Conservation (phyloP, 1,140 invertebrate species). For the Micrasema longulum region DNA sequence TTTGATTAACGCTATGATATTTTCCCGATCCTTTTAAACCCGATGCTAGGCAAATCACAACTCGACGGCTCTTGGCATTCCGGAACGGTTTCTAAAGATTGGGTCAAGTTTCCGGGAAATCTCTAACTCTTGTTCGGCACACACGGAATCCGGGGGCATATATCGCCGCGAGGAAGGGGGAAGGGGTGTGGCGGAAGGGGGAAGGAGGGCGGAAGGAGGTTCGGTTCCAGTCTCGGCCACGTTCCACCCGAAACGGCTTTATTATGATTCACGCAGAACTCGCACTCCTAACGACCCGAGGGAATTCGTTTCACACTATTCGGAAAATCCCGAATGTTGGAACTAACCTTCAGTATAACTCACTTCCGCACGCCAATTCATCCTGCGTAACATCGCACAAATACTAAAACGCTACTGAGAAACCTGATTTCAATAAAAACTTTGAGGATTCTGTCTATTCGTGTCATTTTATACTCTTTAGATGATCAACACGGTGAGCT, state of each 20-base stretch:
- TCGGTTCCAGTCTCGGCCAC: constrained; percentile 40
- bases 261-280: constrained; percentile 54
- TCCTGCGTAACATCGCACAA: too few relatives aligned
- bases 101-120: constrained; percentile 6
- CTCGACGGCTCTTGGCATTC: constrained; percentile 9
- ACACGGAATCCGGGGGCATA: not conserved
- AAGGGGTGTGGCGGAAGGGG: not conserved
- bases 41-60: constrained; percentile 17
- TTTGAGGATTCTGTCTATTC: too few relatives aligned
- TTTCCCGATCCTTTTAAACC: too few relatives aligned
- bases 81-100: constrained; percentile 14
- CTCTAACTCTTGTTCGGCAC: constrained; percentile 21
- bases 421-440: too few relatives aligned
- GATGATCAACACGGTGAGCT: too few relatives aligned
- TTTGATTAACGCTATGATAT: too few relatives aligned
- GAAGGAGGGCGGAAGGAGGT: not conserved
- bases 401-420: too few relatives aligned
- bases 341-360: too few relatives aligned
- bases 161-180: constrained; percentile 1
- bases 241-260: constrained; percentile 42
- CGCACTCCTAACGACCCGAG: constrained; percentile 53
- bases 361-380: too few relatives aligned
- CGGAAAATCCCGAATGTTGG: constrained; percentile 17
- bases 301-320: constrained; percentile 53
- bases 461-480: too few relatives aligned